Conservation (phyloP, 2,888 invertebrate species). For the Leptinotarsa haldemani region DNA sequence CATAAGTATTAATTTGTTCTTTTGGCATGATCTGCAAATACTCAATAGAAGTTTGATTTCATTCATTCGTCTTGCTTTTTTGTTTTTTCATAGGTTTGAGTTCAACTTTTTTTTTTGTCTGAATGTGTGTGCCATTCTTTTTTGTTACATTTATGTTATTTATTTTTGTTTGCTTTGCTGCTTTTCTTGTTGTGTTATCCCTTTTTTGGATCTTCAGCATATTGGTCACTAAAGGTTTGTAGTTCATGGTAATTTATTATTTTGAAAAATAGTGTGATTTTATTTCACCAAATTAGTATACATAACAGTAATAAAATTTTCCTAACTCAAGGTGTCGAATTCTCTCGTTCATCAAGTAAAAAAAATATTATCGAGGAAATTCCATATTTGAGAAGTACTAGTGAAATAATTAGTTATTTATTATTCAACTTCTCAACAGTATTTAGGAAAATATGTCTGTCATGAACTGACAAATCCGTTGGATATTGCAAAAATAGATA, state of each 20-base stretch:
- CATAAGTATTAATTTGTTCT: not conserved
- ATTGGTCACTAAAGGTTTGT: slow-evolving; percentile 34
- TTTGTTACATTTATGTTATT: not conserved
- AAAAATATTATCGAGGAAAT: not conserved
- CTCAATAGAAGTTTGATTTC: not conserved
- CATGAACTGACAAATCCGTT: too few relatives aligned
- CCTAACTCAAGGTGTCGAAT: too few relatives aligned
- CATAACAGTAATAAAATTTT: too few relatives aligned
- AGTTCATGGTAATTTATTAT: slow-evolving; percentile 12
- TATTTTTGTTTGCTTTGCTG: slow-evolving; percentile 24
- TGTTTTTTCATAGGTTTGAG: not conserved
- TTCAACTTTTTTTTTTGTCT: not conserved
- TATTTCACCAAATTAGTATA: too few relatives aligned
- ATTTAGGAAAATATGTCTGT: too few relatives aligned
- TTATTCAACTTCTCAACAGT: too few relatives aligned
- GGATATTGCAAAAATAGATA: too few relatives aligned
- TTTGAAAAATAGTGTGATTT: not conserved
- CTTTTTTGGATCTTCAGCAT: slow-evolving; percentile 21
- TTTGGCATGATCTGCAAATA: not conserved
- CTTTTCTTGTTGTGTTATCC: slow-evolving; percentile 22
- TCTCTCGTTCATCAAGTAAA: too few relatives aligned
- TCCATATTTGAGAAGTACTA: not conserved
- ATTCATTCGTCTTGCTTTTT: not conserved
- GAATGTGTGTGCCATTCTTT: not conserved
- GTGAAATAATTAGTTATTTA: not conserved